Percentiles rank a stretch among this genome's conserved stretches.
Evolutionary conservation across 1,140 invertebrate species (phyloP).

Genomic region (Agraylea sexmaculata): DNA sequence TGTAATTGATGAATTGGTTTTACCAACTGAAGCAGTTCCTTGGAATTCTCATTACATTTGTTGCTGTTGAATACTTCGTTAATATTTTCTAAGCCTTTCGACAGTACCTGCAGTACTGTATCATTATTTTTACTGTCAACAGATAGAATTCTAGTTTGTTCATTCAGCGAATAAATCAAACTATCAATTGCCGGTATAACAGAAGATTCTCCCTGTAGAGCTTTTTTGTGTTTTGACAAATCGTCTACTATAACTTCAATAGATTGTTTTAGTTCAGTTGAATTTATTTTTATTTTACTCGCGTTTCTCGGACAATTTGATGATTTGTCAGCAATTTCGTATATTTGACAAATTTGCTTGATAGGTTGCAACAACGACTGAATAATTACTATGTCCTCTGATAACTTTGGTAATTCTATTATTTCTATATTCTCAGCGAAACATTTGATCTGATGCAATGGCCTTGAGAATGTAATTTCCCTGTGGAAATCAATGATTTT

Average conservation of each 20-base stretch:
- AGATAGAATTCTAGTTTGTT: conserved; percentile 4
- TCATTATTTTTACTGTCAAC: conserved; percentile 1
- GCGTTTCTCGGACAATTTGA: too few relatives aligned
- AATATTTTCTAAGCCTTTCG: conserved; percentile 2
- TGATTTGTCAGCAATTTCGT: too few relatives aligned
- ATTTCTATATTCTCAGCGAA: conserved; percentile 9
- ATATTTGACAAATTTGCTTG: too few relatives aligned
- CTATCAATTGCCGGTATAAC: too few relatives aligned
- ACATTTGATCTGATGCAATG: conserved; percentile 15
- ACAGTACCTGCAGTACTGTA: not conserved
- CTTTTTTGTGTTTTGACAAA: not conserved
- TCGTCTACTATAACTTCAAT: not conserved
- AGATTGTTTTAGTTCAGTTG: too few relatives aligned
- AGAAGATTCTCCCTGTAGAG: too few relatives aligned
- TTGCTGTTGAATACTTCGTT: conserved; percentile 5
- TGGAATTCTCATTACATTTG: not conserved
- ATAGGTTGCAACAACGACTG: too few relatives aligned
- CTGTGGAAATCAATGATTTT: conserved; percentile 21
- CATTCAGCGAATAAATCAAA: conserved; percentile 5
- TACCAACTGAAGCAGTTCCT: conserved; percentile 6
- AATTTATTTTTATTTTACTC: too few relatives aligned
- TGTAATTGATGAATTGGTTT: conserved; percentile 16
- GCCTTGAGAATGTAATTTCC: conserved; percentile 14
- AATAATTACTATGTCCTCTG: too few relatives aligned
- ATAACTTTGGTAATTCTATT: too few relatives aligned